These are phyloP conservation scores for Poecilobothrus nobilitatus DNA, from an alignment of 2,888 invertebrate genomes.

Conservation along the genomic window DNA sequence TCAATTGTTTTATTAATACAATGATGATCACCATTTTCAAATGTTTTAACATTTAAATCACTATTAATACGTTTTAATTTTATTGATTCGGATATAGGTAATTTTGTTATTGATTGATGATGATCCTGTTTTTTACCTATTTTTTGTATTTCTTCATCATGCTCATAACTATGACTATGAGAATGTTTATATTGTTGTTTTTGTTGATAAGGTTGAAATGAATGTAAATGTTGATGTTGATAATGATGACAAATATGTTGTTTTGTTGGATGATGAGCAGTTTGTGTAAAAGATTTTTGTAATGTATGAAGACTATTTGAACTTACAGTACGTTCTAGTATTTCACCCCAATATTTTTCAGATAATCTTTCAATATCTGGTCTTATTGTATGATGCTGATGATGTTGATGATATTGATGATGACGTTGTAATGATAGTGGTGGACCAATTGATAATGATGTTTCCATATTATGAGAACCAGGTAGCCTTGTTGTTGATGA, in stretches of 20 bases:
- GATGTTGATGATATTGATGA: conserved; percentile 17
- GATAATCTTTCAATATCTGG: conserved; percentile 59
- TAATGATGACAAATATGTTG: too few species aligned
- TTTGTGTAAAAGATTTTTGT: conserved; percentile 43
- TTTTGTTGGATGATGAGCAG: conserved; percentile 25
- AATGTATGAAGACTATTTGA: conserved; percentile 65
- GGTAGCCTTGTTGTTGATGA: conserved; percentile 41
- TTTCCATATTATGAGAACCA: conserved; percentile 31
- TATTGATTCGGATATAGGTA: too few species aligned
- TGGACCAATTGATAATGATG: conserved; percentile 29
- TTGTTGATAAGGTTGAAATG: not conserved
- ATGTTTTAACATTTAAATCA: too few species aligned
- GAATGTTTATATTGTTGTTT: too few species aligned
- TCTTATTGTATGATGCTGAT: conserved; percentile 27
- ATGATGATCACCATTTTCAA: too few species aligned
- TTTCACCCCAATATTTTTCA: conserved; percentile 69
- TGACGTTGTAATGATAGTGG: conserved; percentile 19
- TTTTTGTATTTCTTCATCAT: conserved; percentile 19
- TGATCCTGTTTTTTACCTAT: too few species aligned
- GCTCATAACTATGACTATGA: conserved; percentile 12
- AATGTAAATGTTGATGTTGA: conserved; percentile 7
- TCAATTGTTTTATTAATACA: too few species aligned
- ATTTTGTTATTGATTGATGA: too few species aligned
- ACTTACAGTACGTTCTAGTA: conserved; percentile 66
- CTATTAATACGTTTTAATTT: too few species aligned